phyloP scores from a whole-genome alignment of 2,888 invertebrate species.

The Drosophila flavopinicola region DNA sequence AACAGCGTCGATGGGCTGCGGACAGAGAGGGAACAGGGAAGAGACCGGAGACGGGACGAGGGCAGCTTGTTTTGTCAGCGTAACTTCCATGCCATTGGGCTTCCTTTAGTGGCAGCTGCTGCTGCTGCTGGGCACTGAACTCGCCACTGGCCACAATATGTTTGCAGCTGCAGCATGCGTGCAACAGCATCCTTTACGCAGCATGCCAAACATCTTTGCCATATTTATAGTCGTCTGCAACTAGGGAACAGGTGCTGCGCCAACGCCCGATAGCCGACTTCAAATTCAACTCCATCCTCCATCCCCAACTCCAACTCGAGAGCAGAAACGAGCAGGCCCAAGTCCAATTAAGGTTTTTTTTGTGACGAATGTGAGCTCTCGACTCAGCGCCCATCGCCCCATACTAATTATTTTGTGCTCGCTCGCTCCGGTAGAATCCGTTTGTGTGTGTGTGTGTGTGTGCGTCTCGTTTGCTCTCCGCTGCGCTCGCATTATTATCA shows the following conservation, averaged over 20 bases:
- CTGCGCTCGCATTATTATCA: slow-evolving; percentile 65
- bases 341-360: slow-evolving; percentile 68
- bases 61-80: slow-evolving; percentile 74
- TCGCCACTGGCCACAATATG: slow-evolving; percentile 61
- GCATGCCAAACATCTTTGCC: slow-evolving; percentile 77
- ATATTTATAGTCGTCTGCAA: slow-evolving; percentile 71
- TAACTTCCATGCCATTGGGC: slow-evolving; percentile 74
- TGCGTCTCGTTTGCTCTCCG: background rate
- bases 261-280: slow-evolving; percentile 60
- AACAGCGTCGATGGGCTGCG: slow-evolving; percentile 19
- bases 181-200: slow-evolving; percentile 76
- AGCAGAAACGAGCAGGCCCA: background rate
- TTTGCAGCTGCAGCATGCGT: slow-evolving; percentile 74
- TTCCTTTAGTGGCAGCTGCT: slow-evolving; percentile 66
- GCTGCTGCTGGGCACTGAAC: slow-evolving; percentile 22
- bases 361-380: slow-evolving; percentile 61
- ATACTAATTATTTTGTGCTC: slow-evolving; percentile 65
- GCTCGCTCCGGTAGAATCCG: slow-evolving; percentile 58
- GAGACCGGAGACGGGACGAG: slow-evolving; percentile 8
- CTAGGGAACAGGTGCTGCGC: slow-evolving; percentile 68
- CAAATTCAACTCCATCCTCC: slow-evolving; percentile 2
- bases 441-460: too few relatives aligned
- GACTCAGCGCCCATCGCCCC: slow-evolving; percentile 49
- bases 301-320: slow-evolving; percentile 4
- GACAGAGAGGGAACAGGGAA: background rate